phyloP scores from a whole-genome alignment of 2,888 invertebrate species.

The Himalopsyche japonica region DNA sequence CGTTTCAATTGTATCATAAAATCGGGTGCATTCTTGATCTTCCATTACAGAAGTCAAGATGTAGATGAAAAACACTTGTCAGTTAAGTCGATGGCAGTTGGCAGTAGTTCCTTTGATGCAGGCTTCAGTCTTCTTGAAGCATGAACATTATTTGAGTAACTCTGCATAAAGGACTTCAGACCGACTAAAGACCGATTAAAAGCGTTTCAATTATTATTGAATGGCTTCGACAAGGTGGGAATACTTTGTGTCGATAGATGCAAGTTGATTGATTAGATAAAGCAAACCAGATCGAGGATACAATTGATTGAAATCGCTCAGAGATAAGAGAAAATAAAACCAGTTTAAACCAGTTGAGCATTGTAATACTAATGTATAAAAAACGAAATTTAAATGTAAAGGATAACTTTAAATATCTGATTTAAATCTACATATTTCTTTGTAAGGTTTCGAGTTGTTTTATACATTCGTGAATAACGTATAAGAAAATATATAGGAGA shows the following conservation, averaged over 20 bases:
- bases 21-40: not conserved
- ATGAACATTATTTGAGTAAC: not conserved
- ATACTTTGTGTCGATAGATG: not conserved
- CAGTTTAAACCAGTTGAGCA: no score
- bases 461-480: no score
- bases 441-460: no score
- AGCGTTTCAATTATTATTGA: not conserved
- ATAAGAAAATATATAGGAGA: no score
- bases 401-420: no score
- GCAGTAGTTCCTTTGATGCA: not conserved
- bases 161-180: not conserved
- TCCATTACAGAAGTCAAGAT: not conserved
- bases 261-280: not conserved
- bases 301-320: no score
- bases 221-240: not conserved
- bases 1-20: not conserved
- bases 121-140: not conserved
- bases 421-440: no score
- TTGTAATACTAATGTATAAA: no score
- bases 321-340: no score
- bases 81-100: not conserved
- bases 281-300: no score
- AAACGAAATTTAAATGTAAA: no score
- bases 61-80: not conserved
- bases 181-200: not conserved